Evolutionary conservation across 1,140 invertebrate species (phyloP).

Genomic region (Procambarus virginalis): DNA sequence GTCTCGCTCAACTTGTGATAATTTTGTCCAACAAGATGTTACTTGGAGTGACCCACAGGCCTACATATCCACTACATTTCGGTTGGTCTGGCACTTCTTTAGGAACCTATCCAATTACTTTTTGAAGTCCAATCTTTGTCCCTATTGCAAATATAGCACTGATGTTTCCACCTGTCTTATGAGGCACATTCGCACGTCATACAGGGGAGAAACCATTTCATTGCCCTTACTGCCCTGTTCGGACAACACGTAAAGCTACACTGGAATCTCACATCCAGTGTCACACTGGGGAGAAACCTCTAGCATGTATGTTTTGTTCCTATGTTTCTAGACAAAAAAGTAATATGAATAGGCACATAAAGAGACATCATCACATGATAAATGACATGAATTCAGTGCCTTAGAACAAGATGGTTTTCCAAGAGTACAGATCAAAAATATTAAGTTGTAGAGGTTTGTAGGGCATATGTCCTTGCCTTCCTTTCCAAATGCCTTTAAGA

Average conservation of each 20-base stretch:
- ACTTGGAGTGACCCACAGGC: too few species aligned
- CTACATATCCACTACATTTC: too few species aligned
- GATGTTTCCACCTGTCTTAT: conserved; percentile 5
- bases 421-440: too few species aligned
- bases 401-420: neutral
- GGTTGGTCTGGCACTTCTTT: too few species aligned
- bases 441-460: too few species aligned
- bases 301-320: conserved; percentile 4
- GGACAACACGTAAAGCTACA: conserved; percentile 16
- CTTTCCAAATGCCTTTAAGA: too few species aligned
- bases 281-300: conserved; percentile 37
- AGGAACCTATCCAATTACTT: too few species aligned
- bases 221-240: conserved; percentile 27
- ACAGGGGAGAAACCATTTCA: conserved; percentile 40
- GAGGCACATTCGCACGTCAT: conserved; percentile 29
- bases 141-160: conserved; percentile 25
- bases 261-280: conserved; percentile 33
- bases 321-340: conserved; percentile 33
- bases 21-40: too few species aligned
- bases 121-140: neutral
- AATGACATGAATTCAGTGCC: neutral
- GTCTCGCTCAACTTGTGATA: too few species aligned
- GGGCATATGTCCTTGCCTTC: too few species aligned
- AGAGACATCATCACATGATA: conserved; percentile 12
- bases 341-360: conserved; percentile 49